Evolutionary conservation across 2,888 invertebrate species (phyloP), one percentile per base, ranked within the genome.

Genomic region (Hyles lineata): DNA sequence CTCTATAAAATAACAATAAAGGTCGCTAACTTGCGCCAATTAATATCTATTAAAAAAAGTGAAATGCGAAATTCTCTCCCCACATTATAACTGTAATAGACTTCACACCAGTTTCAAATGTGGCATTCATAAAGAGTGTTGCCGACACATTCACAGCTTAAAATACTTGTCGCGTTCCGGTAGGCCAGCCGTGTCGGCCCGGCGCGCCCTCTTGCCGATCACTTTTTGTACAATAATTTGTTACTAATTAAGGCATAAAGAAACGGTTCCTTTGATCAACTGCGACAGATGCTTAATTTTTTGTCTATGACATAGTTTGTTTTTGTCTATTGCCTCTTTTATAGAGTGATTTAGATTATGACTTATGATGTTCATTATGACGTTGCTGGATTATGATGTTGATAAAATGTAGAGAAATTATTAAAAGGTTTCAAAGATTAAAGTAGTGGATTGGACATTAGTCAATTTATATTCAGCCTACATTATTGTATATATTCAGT

Each of bases 211-310:
- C 25, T 55, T 35, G 55, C 73, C 61, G 55, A 73, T 73, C 9
- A 52, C 11, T 89, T 89, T 89, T 90, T 89, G 83, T 85, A 76
- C 75, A 85, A 88, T 90, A 91, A 92, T 91, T 91, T 90, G 90
- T 89, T 80, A 86, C 89, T 89, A 90, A 92, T 92, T 92, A 91
- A 78, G 74, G 77, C 85, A 88, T 90, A 90, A 86, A 90, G 81
- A 76, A 76, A 79, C 80, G 83, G 83, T 73, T 50, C 73, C 83
- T 88, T 87, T 88, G 85, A 87, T 85, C 80, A 77, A 35, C 70
- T 35, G 70, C 74, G 75, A 79, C 83, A 85, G 77, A 83, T 86
- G 79, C 62, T 50, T 72, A 60, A 74, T 23, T 78, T 79, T 76
- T 79, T 77, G 77, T 77, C 74, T 76, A 74, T 75, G 76, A 76